Conservation (phyloP, 92 coral and sea anemone species). For the Bergia sp. region DNA sequence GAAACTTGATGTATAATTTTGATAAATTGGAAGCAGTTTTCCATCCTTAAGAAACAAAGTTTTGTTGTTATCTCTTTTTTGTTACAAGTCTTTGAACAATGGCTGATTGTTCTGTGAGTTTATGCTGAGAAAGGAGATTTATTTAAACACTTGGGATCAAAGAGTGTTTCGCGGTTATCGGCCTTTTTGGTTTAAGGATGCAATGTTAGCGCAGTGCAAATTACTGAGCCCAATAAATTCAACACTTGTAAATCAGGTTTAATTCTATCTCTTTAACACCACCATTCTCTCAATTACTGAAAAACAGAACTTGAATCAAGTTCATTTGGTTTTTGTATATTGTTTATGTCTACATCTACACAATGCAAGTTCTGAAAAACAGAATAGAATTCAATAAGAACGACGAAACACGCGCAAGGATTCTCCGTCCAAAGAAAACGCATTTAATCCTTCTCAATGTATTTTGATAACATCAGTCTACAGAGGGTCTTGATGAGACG, state of each 20-base stretch:
- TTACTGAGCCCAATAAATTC: neutral
- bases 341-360: neutral
- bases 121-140: neutral
- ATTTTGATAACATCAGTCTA: too few species aligned
- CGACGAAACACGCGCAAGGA: neutral
- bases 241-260: neutral
- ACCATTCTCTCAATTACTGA: neutral
- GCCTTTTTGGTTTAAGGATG: neutral
- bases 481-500: neutral
- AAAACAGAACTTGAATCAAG: constrained; percentile 1
- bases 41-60: neutral
- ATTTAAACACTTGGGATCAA: neutral
- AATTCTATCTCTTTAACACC: constrained; percentile 18
- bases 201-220: neutral
- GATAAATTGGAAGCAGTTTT: neutral
- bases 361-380: neutral
- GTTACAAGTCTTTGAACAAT: constrained; percentile 3
- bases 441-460: neutral
- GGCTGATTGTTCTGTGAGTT: neutral
- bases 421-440: neutral
- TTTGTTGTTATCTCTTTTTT: neutral
- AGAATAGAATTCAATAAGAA: neutral
- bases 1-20: neutral
- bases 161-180: neutral
- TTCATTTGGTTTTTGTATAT: neutral